Evolutionary conservation across 2,797 vertebrate genomes (phyloP).

Genomic region (Ciconia nigra): DNA sequence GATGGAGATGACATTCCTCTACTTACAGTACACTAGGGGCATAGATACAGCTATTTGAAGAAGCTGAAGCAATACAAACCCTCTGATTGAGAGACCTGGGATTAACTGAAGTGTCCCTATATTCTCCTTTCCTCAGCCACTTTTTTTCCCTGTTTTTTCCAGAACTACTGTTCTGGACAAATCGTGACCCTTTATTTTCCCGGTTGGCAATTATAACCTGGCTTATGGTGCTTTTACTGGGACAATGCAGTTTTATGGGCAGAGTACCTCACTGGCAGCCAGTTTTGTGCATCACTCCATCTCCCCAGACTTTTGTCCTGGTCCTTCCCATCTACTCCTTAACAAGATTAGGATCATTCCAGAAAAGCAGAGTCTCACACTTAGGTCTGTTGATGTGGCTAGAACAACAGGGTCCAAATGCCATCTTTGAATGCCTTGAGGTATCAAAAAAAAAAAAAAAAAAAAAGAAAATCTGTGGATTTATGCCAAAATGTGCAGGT

Average conservation of each 20-base stretch:
- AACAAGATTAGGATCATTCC: neutral
- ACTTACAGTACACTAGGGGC: constrained; percentile 31
- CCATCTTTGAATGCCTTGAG: neutral
- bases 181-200: neutral
- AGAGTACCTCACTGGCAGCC: neutral
- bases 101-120: constrained; percentile 8
- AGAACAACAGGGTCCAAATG: neutral
- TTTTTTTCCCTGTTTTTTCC: neutral
- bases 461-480: neutral
- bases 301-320: neutral
- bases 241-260: neutral
- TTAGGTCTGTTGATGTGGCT: neutral
- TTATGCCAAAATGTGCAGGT: neutral
- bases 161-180: neutral
- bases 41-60: neutral
- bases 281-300: neutral
- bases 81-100: constrained; percentile 37
- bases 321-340: neutral
- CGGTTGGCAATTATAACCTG: neutral
- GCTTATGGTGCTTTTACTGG: neutral
- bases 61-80: neutral
- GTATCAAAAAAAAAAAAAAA: neutral
- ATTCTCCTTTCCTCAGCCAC: neutral
- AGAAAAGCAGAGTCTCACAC: neutral
- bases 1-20: constrained; percentile 3